phyloP scores from a whole-genome alignment of 2,888 invertebrate species.

The Drosophila austrosaltans region DNA sequence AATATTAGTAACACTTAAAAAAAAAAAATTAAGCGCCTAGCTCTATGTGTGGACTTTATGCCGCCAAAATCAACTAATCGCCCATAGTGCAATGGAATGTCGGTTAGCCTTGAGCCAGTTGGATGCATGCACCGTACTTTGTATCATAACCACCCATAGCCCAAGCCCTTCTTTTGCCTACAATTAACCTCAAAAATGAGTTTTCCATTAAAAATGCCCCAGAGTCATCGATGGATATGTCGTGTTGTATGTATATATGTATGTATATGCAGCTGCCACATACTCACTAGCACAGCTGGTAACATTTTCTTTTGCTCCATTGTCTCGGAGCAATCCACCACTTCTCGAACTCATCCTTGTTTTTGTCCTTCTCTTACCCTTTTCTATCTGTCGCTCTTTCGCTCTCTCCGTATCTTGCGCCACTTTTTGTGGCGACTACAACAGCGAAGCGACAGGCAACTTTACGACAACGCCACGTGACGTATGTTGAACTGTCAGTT shows the following conservation, averaged over 20 bases:
- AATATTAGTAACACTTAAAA: too few species aligned
- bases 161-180: conserved; percentile 65
- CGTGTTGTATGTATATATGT: conserved; percentile 13
- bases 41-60: too few species aligned
- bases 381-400: conserved; percentile 1
- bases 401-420: background rate
- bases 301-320: conserved; percentile 40
- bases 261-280: conserved; percentile 28
- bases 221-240: conserved; percentile 67
- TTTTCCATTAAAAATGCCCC: conserved; percentile 76
- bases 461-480: conserved; percentile 75
- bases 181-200: conserved; percentile 76
- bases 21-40: too few species aligned
- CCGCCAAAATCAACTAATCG: too few species aligned
- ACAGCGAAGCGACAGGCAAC: conserved; percentile 51
- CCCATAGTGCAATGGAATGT: too few species aligned
- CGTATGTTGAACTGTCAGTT: conserved; percentile 75
- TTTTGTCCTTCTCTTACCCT: background rate
- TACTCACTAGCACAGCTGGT: conserved; percentile 28
- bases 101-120: conserved; percentile 62
- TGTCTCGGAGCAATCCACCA: conserved; percentile 24
- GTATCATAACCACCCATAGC: too few species aligned
- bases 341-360: background rate
- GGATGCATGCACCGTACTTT: background rate
- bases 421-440: conserved; percentile 31